Evolutionary conservation across 2,797 vertebrate genomes (phyloP).

Genomic region (Anabacerthia variegaticeps): DNA sequence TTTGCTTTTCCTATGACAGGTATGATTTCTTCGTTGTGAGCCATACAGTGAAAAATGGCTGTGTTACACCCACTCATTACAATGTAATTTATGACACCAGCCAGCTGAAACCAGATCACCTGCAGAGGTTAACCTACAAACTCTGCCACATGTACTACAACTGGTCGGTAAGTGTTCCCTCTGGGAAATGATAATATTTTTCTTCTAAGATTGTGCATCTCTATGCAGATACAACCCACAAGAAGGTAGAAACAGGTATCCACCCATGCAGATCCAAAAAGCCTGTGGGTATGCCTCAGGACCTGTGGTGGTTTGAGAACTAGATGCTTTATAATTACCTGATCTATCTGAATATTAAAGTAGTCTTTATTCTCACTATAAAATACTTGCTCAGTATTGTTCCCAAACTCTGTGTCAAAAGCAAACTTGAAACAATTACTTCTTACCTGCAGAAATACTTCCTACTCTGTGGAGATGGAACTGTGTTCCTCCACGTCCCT

Average conservation of each 20-base stretch:
- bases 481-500: background rate
- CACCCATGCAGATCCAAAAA: background rate
- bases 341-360: background rate
- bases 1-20: conserved; percentile 69
- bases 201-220: background rate
- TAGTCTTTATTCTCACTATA: background rate
- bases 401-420: background rate
- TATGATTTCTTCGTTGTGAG: conserved; percentile 96
- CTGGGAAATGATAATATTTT: background rate
- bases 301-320: background rate
- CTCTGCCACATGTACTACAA: conserved; percentile 97
- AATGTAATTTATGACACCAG: conserved; percentile 93
- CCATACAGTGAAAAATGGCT: conserved; percentile 85
- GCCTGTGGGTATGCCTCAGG: background rate
- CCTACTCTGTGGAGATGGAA: background rate
- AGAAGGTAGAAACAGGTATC: background rate
- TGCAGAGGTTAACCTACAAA: conserved; percentile 95
- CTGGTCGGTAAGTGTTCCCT: conserved; percentile 86
- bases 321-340: rapidly evolving
- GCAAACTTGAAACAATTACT: background rate
- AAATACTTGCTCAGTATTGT: background rate
- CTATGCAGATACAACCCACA: background rate
- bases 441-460: background rate
- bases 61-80: conserved; percentile 92
- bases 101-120: conserved; percentile 91